Conservation (phyloP, 1,140 invertebrate genomes). For the Choristoneura fumiferana region DNA sequence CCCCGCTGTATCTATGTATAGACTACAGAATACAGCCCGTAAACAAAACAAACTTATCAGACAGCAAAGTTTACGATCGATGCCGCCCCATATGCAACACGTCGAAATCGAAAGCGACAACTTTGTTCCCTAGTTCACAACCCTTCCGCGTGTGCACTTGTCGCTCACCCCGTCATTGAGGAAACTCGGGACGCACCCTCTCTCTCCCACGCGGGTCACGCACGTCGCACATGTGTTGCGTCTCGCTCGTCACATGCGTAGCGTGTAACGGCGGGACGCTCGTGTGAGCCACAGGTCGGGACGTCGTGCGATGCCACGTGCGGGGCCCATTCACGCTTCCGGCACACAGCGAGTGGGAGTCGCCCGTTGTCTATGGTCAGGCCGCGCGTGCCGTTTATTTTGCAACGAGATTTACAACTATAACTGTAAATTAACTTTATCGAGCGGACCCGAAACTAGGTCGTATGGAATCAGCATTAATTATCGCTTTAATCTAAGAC, state of each 20-base stretch:
- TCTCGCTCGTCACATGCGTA: constrained; percentile 54
- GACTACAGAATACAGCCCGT: constrained; percentile 25
- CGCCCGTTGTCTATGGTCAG: constrained; percentile 71
- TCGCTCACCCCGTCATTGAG: constrained; percentile 69
- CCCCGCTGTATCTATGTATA: no score
- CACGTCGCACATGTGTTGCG: constrained; percentile 44
- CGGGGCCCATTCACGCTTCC: constrained; percentile 44
- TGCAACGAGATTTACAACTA: constrained; percentile 76
- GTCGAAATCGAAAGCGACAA: constrained; percentile 71
- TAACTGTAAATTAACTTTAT: constrained; percentile 78
- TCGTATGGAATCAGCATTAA: constrained; percentile 78
- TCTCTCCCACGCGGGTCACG: constrained; percentile 46
- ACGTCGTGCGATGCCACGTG: no score
- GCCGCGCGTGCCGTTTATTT: constrained; percentile 71
- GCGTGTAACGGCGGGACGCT: constrained; percentile 23
- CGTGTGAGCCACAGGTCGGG: constrained; percentile 32
- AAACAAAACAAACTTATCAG: constrained; percentile 41
- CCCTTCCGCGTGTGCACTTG: constrained; percentile 62
- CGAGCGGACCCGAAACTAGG: constrained; percentile 70
- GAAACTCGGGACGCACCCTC: constrained; percentile 49
- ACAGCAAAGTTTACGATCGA: constrained; percentile 49
- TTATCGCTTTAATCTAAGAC: constrained; percentile 75
- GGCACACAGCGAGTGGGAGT: constrained; percentile 59
- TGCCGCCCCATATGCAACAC: constrained; percentile 66
- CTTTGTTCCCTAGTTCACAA: constrained; percentile 57